Base-by-base conservation (phyloP, 1,140 invertebrate genomes). In the Euura lappo region DNA sequence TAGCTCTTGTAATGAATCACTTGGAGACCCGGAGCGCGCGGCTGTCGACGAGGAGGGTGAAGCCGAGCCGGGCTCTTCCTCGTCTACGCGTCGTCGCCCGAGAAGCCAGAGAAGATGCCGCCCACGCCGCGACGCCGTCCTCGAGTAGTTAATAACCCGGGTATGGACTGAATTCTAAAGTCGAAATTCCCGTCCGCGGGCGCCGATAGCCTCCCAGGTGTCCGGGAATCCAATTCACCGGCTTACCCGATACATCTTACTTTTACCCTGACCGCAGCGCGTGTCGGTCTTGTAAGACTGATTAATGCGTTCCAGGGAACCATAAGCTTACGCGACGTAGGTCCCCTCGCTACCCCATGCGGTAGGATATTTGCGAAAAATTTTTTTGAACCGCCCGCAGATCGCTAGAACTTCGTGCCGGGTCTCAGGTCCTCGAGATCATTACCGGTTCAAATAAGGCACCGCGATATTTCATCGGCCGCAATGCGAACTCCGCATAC, bases 1-100 rank as follows among this genome's bases (percentile, higher is more conserved):
- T 80, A 82, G 76, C 75, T 70, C 60, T 65, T 71, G 80, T 81
- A 83, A 83, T 77, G 79, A 80, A 80, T 78, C 77, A 76, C 76
- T 72, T 68, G 51, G 65, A 71, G 60, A 71, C 69, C 8, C 10
- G 51, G 13, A 3, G 51, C 28, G 28, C 28, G 28, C 28, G 28
- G 28, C 28, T 28, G 28, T 28, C 28, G 28, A 28, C 28, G 28
- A 28, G 28, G 28, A 28, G 28, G 28, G 28, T 28, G 28, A 28
- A 28, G 28, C 28, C 28, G 28, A 28, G 51, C 51, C 13, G 51
- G 13, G 8, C 51, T 60, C 51, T 60, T 60, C 51, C 13, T 60
- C 51, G 51, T 60, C 5, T 8, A 11, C 51, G 13, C 51, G 51
- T 60, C 51, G 51, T 60, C 51, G 51, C 51, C 51, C 51, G 28